Conservation (phyloP, 2,888 invertebrate genomes). For the Proisotoma minuta region DNA sequence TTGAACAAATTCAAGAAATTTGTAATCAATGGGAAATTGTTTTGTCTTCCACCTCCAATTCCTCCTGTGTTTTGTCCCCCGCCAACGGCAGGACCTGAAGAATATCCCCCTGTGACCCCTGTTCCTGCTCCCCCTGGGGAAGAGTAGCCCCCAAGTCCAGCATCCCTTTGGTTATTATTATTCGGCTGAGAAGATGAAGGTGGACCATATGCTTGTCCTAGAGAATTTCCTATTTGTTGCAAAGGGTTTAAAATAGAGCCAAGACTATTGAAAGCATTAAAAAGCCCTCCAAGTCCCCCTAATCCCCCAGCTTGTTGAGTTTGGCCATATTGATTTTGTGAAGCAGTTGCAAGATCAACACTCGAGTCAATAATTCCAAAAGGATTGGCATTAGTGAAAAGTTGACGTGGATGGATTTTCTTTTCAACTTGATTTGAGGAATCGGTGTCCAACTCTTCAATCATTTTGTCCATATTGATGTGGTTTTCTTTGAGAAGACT, state of each 20-base stretch:
- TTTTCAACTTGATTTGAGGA: not conserved
- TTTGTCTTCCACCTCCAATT: slow-evolving; percentile 1
- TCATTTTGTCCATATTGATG: slow-evolving; percentile 24
- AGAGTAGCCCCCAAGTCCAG: no score
- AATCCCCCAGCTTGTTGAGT: not conserved
- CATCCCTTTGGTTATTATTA: not conserved
- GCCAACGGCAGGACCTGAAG: slow-evolving; percentile 8
- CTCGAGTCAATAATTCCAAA: not conserved
- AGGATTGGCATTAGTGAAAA: slow-evolving; percentile 1
- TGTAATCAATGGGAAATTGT: slow-evolving; percentile 19
- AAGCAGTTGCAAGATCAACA: not conserved
- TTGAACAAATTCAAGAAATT: slow-evolving; percentile 30
- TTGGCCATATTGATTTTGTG: not conserved
- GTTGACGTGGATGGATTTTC: not conserved
- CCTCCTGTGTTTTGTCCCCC: slow-evolving; percentile 7
- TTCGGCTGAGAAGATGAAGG: not conserved
- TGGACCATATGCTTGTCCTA: not conserved
- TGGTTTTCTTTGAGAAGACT: slow-evolving; percentile 24
- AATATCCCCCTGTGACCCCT: slow-evolving; percentile 13
- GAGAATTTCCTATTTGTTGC: not conserved
- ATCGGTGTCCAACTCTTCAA: not conserved
- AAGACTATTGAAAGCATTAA: not conserved
- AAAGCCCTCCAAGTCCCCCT: not conserved
- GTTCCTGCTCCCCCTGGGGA: no score
- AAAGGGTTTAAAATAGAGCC: not conserved